Percentiles rank a stretch among this genome's conserved stretches.
Evolutionary conservation across 2,888 invertebrate genomes (phyloP).

Genomic region (Eristalinus aeneus): DNA sequence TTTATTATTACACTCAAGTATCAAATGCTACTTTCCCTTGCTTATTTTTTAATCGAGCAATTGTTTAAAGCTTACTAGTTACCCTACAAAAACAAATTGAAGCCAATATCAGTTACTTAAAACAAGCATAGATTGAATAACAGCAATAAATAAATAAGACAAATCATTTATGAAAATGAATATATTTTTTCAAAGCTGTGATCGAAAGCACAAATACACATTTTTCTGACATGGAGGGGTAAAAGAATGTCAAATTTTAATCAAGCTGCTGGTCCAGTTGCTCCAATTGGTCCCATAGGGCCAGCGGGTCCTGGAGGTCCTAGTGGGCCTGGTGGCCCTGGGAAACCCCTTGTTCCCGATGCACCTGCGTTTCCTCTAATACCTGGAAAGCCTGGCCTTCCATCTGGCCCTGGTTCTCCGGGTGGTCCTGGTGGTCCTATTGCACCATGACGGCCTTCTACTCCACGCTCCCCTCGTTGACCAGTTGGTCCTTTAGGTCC

Average conservation of each 20-base stretch:
- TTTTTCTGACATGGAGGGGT: too few relatives aligned
- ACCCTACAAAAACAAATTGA: too few relatives aligned
- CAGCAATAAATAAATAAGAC: too few relatives aligned
- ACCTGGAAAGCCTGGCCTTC: slow-evolving; percentile 54
- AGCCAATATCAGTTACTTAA: too few relatives aligned
- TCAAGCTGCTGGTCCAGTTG: background rate
- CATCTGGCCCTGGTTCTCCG: slow-evolving; percentile 47
- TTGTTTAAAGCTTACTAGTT: too few relatives aligned
- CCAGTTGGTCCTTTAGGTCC: slow-evolving; percentile 52
- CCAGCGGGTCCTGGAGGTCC: slow-evolving; percentile 41
- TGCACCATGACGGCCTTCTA: slow-evolving; percentile 48
- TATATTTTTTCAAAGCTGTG: too few relatives aligned
- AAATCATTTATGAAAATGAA: too few relatives aligned
- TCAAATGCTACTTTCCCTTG: too few relatives aligned
- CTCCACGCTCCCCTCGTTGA: slow-evolving; percentile 40
- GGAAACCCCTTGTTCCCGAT: slow-evolving; percentile 32
- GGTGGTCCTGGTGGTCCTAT: slow-evolving; percentile 42
- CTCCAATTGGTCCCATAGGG: slow-evolving; percentile 10
- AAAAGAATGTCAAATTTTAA: background rate
- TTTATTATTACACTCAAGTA: too few relatives aligned
- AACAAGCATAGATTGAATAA: too few relatives aligned
- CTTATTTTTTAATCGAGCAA: too few relatives aligned
- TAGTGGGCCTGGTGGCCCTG: slow-evolving; percentile 46
- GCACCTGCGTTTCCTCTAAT: slow-evolving; percentile 11
- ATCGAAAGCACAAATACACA: too few relatives aligned